Evolutionary conservation across 2,888 invertebrate species (phyloP).

Genomic region (Andrena minutula): DNA sequence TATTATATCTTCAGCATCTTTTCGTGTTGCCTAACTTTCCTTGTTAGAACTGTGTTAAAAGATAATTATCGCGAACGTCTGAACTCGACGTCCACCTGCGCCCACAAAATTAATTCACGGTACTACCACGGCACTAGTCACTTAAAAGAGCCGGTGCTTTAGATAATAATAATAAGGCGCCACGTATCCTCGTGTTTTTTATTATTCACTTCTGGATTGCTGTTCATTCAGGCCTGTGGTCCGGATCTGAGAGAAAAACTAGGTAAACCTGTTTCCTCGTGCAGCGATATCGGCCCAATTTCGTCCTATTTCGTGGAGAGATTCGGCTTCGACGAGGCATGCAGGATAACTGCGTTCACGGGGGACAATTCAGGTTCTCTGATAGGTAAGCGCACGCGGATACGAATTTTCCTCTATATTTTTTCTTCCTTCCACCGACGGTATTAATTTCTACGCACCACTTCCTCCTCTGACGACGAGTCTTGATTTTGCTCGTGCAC

Average conservation of each 20-base stretch:
- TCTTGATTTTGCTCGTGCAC: slow-evolving; percentile 6
- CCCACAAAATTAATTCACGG: no score
- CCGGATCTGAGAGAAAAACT: slow-evolving; percentile 91
- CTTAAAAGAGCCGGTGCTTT: not conserved
- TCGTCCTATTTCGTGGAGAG: slow-evolving; percentile 93
- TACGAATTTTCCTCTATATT: slow-evolving; percentile 2
- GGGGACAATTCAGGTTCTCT: slow-evolving; percentile 97
- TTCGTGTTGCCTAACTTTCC: no score
- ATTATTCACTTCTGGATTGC: slow-evolving; percentile 5
- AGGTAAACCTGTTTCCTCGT: slow-evolving; percentile 90
- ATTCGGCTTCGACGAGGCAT: slow-evolving; percentile 93
- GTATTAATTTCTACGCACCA: slow-evolving; percentile 40
- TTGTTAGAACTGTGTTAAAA: no score
- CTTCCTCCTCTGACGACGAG: slow-evolving; percentile 24
- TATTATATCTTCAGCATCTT: no score
- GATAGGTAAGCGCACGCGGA: slow-evolving; percentile 86
- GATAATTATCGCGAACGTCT: no score
- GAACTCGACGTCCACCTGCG: no score
- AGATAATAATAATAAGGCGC: slow-evolving; percentile 3
- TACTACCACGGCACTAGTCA: no score
- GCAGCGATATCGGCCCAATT: slow-evolving; percentile 90
- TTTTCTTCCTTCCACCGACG: not conserved
- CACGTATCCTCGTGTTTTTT: not conserved
- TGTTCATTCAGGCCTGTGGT: slow-evolving; percentile 89
- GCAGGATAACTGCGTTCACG: slow-evolving; percentile 95